Conservation (phyloP, 2,113 vertebrate species). For the Alexandromys fortis region DNA sequence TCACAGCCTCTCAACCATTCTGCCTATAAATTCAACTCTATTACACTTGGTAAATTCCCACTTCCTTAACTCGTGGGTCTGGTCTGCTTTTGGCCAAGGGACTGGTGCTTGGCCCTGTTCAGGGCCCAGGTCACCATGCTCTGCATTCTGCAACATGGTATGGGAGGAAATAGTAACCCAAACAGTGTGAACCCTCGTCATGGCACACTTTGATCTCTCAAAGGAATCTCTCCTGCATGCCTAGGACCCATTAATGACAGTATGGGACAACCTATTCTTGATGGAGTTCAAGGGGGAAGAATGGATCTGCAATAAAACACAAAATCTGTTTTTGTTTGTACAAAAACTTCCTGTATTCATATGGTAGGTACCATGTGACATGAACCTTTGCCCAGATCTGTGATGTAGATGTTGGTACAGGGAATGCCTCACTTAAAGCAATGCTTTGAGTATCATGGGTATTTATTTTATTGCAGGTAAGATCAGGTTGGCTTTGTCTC, state of each 20-base stretch:
- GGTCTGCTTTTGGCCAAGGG: neutral
- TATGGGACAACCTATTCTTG: neutral
- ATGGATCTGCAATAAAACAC: neutral
- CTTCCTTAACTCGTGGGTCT: no score
- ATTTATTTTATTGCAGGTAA: neutral
- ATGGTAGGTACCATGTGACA: neutral
- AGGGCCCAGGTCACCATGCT: neutral
- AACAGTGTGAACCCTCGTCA: neutral
- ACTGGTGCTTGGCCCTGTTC: neutral
- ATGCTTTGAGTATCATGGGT: neutral
- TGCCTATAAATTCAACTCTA: no score
- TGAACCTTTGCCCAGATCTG: no score
- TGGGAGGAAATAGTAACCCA: neutral
- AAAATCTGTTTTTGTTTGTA: neutral
- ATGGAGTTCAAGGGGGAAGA: neutral
- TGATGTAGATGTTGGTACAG: neutral
- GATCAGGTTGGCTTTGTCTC: neutral
- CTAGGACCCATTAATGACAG: neutral
- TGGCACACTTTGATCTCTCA: neutral
- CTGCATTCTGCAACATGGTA: neutral
- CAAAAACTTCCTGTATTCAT: neutral
- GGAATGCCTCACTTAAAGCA: neutral
- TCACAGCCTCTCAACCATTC: accelerated
- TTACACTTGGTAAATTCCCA: neutral
- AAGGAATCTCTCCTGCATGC: neutral